Conservation (phyloP, 2,888 invertebrate species). For the Trichogramma dendrolimi region DNA sequence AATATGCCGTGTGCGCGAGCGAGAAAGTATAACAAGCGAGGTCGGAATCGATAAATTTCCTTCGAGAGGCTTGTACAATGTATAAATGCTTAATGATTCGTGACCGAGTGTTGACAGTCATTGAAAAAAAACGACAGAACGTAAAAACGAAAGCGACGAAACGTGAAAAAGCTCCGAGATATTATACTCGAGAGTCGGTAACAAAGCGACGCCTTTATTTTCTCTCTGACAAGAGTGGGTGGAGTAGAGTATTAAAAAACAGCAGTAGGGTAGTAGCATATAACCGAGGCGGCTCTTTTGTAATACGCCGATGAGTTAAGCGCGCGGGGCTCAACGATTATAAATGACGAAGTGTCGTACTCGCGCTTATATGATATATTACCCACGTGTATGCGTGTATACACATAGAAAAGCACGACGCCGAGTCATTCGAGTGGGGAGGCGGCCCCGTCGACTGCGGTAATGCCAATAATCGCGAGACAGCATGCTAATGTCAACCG, state of each 20-base stretch:
- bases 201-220: not conserved
- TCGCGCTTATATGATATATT: not conserved
- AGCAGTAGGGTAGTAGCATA: not conserved
- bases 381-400: no score
- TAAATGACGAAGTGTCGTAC: slow-evolving; percentile 17
- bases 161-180: no score
- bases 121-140: no score
- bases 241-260: not conserved
- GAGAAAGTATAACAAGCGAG: not conserved
- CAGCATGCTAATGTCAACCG: slow-evolving; percentile 49
- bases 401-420: not conserved
- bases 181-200: no score
- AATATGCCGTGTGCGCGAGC: not conserved
- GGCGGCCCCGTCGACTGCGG: slow-evolving; percentile 23
- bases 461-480: slow-evolving; percentile 49
- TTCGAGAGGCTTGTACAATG: no score
- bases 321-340: slow-evolving; percentile 22
- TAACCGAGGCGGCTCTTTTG: not conserved
- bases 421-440: slow-evolving; percentile 30
- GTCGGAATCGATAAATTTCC: not conserved
- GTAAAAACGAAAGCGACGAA: no score
- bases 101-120: no score
- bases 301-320: slow-evolving; percentile 17
- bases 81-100: no score
- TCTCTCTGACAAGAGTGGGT: no score